Evolutionary conservation across 2,113 vertebrate species (phyloP).

Genomic region (Hassar affinis): DNA sequence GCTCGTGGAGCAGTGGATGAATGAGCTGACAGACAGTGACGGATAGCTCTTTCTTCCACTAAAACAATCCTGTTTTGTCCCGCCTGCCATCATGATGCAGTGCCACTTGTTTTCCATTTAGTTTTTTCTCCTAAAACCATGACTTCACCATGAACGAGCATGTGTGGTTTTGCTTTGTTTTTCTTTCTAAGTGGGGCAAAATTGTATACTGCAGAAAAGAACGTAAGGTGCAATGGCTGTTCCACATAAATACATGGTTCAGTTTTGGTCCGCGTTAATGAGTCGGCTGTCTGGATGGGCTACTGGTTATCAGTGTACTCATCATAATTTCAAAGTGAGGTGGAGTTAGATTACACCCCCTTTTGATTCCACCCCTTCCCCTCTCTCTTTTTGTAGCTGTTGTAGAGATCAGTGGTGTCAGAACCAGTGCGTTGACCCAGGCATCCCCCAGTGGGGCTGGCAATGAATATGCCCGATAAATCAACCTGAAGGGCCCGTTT

Average conservation of each 20-base stretch:
- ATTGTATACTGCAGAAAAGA: slow-evolving; percentile 48
- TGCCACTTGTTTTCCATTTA: slow-evolving; percentile 83
- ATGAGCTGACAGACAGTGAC: slow-evolving; percentile 95
- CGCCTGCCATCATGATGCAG: slow-evolving; percentile 98
- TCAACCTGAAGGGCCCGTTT: slow-evolving; percentile 74
- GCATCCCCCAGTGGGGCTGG: slow-evolving; percentile 47
- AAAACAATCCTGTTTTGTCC: slow-evolving; percentile 91
- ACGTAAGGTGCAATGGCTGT: background rate
- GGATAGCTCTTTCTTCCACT: slow-evolving; percentile 90
- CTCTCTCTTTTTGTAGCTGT: slow-evolving; percentile 39
- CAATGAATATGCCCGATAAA: slow-evolving; percentile 71
- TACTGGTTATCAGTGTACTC: slow-evolving; percentile 3
- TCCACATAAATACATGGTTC: slow-evolving; percentile 31
- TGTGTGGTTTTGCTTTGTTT: slow-evolving; percentile 56
- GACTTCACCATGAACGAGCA: slow-evolving; percentile 55
- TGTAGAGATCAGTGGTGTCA: slow-evolving; percentile 46
- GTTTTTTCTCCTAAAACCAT: slow-evolving; percentile 44
- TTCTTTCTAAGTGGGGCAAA: slow-evolving; percentile 57
- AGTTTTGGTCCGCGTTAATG: slow-evolving; percentile 25
- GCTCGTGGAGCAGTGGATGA: slow-evolving; percentile 89
- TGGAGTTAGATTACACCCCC: background rate
- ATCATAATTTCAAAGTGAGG: slow-evolving; percentile 19
- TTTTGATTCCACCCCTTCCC: background rate
- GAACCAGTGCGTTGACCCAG: slow-evolving; percentile 56
- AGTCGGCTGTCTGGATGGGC: background rate